Evolutionary conservation across 2,888 invertebrate species (phyloP).

Genomic region (Sycophila texana): DNA sequence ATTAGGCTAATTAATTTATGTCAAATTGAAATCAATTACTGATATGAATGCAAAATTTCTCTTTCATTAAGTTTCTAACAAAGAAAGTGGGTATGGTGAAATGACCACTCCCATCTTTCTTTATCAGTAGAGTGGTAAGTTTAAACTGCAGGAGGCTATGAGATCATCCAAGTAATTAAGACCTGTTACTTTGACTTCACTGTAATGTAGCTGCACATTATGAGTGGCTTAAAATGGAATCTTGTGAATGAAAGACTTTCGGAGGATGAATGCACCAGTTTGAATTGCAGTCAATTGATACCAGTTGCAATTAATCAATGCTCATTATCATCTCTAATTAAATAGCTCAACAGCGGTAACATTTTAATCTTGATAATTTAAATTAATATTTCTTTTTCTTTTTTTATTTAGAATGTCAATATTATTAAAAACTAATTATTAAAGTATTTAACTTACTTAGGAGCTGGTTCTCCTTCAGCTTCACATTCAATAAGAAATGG

Average conservation of each 20-base stretch:
- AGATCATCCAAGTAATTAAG: slow-evolving; percentile 75
- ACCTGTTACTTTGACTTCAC: slow-evolving; percentile 70
- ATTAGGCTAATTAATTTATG: not conserved
- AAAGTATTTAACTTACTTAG: slow-evolving; percentile 82
- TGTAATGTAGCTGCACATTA: slow-evolving; percentile 53
- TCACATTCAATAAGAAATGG: slow-evolving; percentile 97
- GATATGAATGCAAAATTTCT: slow-evolving; percentile 30
- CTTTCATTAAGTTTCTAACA: slow-evolving; percentile 23
- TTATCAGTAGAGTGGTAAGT: slow-evolving; percentile 67
- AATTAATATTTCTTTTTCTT: not conserved
- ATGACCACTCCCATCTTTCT: slow-evolving; percentile 63
- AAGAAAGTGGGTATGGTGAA: slow-evolving; percentile 42
- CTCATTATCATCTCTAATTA: slow-evolving; percentile 1
- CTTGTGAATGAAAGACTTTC: slow-evolving; percentile 54
- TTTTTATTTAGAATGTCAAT: not conserved
- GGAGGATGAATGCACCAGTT: slow-evolving; percentile 55
- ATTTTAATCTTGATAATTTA: not conserved
- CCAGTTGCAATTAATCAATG: slow-evolving; percentile 30
- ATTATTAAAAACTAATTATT: slow-evolving; percentile 6
- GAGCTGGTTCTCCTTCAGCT: slow-evolving; percentile 96
- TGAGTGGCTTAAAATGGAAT: slow-evolving; percentile 48
- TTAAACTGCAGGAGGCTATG: slow-evolving; percentile 71
- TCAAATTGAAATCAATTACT: not conserved
- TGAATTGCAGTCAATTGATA: slow-evolving; percentile 52
- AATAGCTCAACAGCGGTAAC: not conserved